Evolutionary conservation across 1,140 invertebrate species (phyloP), one percentile per base, ranked within the genome.

Genomic region (Musca vetustissima): DNA sequence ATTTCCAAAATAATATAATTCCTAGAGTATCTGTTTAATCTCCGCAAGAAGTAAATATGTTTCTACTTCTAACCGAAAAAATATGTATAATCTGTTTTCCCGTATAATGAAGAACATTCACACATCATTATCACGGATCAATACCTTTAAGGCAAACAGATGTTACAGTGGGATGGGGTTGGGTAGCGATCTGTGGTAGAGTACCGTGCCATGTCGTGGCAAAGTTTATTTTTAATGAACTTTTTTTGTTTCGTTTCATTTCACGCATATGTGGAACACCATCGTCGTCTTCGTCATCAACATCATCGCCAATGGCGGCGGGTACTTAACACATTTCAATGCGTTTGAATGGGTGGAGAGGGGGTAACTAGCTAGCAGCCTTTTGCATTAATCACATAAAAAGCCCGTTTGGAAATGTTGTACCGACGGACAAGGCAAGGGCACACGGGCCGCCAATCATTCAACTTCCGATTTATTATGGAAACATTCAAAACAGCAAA

Each of bases 41-140:
- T 61, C 32, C 14, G 1, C 1, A 17, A 6, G 28, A 14, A 59
- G 4, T 14, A 61, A 36, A 19, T 43, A 13, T 61, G 19, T 14
- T 15, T 13, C 28, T 9, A 32, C 28, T 32, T 1, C 36, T 13
- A 43, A 13, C 36, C 11, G 13, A 13, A 13, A 43, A 43, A n/a
- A n/a, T n/a, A n/a, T n/a, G n/a, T 13, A 43, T 43, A 43, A 43
- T 43, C 36, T 43, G 36, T 24, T 55, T 25, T 9, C 57, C 17
- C 28, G 32, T 36, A 61, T 19, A 36, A 61, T 61, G 57, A 25
- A 25, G 32, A 61, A 36, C 57, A 61, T 61, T 61, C 57, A 61
- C 57, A 61, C 57, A 61, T 61, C 32, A 61, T 61, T 61, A 61
- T 43, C 57, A 61, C 57, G 57, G 57, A 61, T 61, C 57, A 61